Percentiles rank a stretch among this genome's conserved stretches.
Conservation (phyloP, 2,113 vertebrate genomes). For the Pontoporia blainvillei region DNA sequence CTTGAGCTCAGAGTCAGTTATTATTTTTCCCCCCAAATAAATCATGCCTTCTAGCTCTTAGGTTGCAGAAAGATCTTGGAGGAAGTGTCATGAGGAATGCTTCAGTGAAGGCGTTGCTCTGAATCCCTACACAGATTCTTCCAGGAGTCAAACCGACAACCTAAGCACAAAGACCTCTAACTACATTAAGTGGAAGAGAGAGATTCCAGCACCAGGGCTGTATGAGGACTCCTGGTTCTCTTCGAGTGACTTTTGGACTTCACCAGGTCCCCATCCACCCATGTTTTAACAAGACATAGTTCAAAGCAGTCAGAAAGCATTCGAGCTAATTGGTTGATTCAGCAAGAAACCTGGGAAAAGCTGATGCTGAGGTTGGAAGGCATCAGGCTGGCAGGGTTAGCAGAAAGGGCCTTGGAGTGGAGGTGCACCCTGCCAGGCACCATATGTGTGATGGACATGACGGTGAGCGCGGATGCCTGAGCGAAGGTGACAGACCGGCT, state of each 20-base stretch:
- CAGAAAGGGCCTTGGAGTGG: conserved; percentile 52
- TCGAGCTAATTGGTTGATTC: conserved; percentile 71
- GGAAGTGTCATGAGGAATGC: neutral
- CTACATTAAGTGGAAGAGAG: accelerated
- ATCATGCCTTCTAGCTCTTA: neutral
- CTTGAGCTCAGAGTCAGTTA: neutral
- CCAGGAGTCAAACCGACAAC: neutral
- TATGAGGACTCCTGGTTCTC: neutral
- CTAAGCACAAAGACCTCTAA: neutral
- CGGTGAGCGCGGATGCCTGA: conserved; percentile 3
- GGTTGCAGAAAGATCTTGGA: neutral
- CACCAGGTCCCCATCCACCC: conserved; percentile 37
- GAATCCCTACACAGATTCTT: neutral
- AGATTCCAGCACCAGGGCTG: neutral
- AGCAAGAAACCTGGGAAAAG: conserved; percentile 71
- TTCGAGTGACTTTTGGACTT: conserved; percentile 41
- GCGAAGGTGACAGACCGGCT: conserved; percentile 58
- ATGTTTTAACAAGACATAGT: conserved; percentile 73
- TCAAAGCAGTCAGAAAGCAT: conserved; percentile 66
- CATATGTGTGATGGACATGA: conserved; percentile 67
- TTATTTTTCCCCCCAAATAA: neutral
- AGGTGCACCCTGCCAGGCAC: conserved; percentile 64
- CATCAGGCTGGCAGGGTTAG: conserved; percentile 58
- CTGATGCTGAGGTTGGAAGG: conserved; percentile 62
- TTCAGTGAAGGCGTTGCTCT: neutral